Conservation (phyloP, 2,797 vertebrate species). For the Sparidentex hasta region DNA sequence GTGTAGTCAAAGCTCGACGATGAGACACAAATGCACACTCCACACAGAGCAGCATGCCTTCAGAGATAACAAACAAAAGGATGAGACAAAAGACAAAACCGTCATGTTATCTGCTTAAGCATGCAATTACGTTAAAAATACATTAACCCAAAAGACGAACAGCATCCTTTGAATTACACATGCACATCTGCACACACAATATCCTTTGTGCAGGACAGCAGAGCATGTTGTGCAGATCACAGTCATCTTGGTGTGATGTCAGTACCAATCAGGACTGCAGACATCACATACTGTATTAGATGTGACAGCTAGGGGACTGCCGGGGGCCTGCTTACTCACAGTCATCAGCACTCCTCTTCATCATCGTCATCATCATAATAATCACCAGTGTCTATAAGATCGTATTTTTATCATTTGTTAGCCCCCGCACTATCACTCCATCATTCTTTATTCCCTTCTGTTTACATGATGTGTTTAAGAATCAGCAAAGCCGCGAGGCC, state of each 20-base stretch:
- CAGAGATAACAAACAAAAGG: constrained; percentile 86
- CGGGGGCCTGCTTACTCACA: constrained; percentile 85
- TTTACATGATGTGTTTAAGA: constrained; percentile 51
- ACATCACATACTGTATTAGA: constrained; percentile 82
- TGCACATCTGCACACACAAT: constrained; percentile 70
- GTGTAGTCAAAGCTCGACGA: constrained; percentile 83
- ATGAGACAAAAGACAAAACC: constrained; percentile 11
- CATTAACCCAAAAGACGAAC: constrained; percentile 38
- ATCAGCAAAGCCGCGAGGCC: constrained; percentile 42
- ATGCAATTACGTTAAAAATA: constrained; percentile 56
- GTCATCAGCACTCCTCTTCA: constrained; percentile 85
- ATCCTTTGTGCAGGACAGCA: constrained; percentile 80
- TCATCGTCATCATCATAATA: constrained; percentile 80
- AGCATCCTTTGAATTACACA: constrained; percentile 64
- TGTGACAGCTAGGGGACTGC: constrained; percentile 84
- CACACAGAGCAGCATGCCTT: constrained; percentile 77
- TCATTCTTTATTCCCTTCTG: constrained; percentile 44
- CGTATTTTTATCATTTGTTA: constrained; percentile 72
- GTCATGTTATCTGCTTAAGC: constrained; percentile 30
- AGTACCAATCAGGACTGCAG: constrained; percentile 80
- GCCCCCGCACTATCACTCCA: constrained; percentile 46
- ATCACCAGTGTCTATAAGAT: constrained; percentile 81
- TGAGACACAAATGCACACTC: constrained; percentile 6
- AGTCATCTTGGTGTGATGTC: constrained; percentile 84
- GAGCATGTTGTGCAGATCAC: constrained; percentile 85